phyloP scores from a whole-genome alignment of 2,888 invertebrate genomes.

The Opisthograptis luteolata region DNA sequence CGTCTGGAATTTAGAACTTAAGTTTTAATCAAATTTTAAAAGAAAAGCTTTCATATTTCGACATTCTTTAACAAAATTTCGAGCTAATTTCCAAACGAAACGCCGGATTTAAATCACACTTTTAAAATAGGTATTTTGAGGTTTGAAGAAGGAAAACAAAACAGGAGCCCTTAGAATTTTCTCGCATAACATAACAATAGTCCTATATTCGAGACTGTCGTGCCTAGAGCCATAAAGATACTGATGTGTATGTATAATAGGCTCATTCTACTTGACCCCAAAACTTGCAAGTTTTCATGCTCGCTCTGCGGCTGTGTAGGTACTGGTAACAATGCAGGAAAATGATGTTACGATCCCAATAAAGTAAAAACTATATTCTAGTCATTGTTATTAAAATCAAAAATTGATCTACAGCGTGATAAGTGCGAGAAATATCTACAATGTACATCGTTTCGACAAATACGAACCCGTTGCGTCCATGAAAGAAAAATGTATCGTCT shows the following conservation, averaged over 20 bases:
- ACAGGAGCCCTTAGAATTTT: too few relatives aligned
- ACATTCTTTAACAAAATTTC: too few relatives aligned
- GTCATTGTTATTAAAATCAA: background rate
- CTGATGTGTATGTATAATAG: constrained; percentile 10
- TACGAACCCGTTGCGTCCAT: constrained; percentile 77
- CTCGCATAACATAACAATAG: too few relatives aligned
- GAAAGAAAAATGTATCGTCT: constrained; percentile 69
- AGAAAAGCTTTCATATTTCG: too few relatives aligned
- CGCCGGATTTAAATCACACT: too few relatives aligned
- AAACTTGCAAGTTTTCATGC: constrained; percentile 32
- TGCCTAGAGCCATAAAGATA: background rate
- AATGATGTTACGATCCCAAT: background rate
- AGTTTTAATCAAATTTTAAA: too few relatives aligned
- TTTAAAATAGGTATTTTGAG: too few relatives aligned
- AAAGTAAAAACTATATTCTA: background rate
- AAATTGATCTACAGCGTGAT: constrained; percentile 10
- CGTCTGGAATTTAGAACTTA: too few relatives aligned
- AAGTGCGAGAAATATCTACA: constrained; percentile 20
- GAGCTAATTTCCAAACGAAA: too few relatives aligned
- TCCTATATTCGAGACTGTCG: background rate
- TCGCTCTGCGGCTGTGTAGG: constrained; percentile 12
- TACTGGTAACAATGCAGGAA: constrained; percentile 2
- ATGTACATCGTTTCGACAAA: constrained; percentile 38
- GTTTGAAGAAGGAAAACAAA: too few relatives aligned
- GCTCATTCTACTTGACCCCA: constrained; percentile 48